These are phyloP conservation scores for Atta texana DNA, from an alignment of 1,140 invertebrate genomes.

Conservation along the genomic window DNA sequence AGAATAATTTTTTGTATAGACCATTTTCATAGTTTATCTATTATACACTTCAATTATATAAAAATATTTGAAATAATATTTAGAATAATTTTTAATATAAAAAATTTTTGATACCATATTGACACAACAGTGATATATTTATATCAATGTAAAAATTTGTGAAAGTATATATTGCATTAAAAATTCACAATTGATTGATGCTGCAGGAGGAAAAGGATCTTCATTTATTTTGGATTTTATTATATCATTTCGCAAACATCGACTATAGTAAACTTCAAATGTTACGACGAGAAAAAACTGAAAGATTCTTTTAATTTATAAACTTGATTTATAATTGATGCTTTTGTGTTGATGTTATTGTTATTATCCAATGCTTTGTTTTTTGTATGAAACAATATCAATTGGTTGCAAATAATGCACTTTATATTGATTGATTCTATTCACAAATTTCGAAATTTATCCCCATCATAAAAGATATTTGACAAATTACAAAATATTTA, in stretches of 20 bases:
- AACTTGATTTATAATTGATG: background rate
- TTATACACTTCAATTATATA: background rate
- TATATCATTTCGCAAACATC: background rate
- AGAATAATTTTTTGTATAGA: background rate
- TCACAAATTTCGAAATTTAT: background rate
- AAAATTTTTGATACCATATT: background rate
- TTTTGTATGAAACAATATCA: background rate
- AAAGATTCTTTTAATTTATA: background rate
- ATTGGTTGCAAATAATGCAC: background rate
- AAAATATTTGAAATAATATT: background rate
- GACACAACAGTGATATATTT: background rate
- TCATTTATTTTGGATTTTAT: slow-evolving; percentile 1
- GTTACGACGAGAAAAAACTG: background rate
- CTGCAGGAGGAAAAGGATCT: background rate
- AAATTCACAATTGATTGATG: background rate
- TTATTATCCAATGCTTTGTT: background rate
- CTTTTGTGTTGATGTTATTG: background rate
- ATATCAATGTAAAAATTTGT: background rate
- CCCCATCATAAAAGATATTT: background rate
- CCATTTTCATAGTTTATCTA: background rate
- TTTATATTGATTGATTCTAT: slow-evolving; percentile 4
- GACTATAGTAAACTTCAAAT: background rate
- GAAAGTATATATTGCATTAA: background rate
- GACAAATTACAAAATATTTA: background rate
- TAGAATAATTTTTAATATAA: background rate